These are phyloP conservation scores for Ctenopoma multispine DNA, from an alignment of 2,797 vertebrate species.

Conservation along the genomic window DNA sequence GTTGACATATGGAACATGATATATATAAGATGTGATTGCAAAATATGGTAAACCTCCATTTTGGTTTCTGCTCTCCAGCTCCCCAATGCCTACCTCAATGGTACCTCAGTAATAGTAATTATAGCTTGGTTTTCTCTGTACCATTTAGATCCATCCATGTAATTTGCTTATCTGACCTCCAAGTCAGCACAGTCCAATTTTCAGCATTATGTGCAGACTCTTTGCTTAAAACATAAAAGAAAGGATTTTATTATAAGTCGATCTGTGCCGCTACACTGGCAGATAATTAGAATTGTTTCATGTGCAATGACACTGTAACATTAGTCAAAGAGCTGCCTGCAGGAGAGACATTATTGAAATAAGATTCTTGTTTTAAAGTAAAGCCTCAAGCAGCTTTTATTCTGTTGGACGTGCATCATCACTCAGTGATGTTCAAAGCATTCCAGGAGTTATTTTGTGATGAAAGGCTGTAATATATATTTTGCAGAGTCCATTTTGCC, in stretches of 20 bases:
- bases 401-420: conserved; percentile 20
- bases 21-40: too few relatives aligned
- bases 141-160: background rate
- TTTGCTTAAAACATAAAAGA: background rate
- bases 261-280: background rate
- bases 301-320: background rate
- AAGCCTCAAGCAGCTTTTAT: conserved; percentile 23
- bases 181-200: too few relatives aligned
- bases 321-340: background rate
- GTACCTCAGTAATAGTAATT: background rate
- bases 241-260: background rate
- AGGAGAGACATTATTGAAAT: conserved; percentile 8
- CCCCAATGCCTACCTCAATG: too few relatives aligned
- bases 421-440: conserved; percentile 36
- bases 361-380: conserved; percentile 12
- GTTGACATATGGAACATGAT: too few relatives aligned
- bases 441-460: conserved; percentile 28
- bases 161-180: background rate
- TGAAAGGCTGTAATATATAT: conserved; percentile 48
- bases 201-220: too few relatives aligned
- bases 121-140: background rate
- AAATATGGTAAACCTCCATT: too few relatives aligned
- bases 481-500: conserved; percentile 12
- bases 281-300: background rate
- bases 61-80: too few relatives aligned